Base-by-base conservation (phyloP, 2,888 invertebrate species). In the Chorisops tibialis region DNA sequence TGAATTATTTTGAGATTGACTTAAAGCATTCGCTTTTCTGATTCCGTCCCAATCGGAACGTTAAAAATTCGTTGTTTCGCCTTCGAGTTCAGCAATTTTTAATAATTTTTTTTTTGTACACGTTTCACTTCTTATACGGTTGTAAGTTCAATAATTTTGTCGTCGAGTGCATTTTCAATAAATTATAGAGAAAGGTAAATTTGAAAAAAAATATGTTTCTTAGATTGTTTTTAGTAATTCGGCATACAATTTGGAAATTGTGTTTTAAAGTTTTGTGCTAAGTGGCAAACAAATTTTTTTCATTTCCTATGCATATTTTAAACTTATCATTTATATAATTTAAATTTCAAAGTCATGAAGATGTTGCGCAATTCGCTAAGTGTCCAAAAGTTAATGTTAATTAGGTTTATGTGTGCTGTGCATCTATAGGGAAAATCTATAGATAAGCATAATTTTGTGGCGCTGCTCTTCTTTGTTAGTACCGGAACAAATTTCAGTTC, bases 1-100 rank as follows among this genome's bases (percentile, higher is more conserved):
- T n/a, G n/a, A n/a, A 37, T 12, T 35, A 12, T 35, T 16, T 16
- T 3, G 35, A 52, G 38, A 52, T 24, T 19, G 37, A 52, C 14
- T 52, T 52, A 7, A 21, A 7, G 35, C 56, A 56, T 18, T 56
- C 30, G 11, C 45, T 56, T 12, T 30, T 30, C 45, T 11, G 56
- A 56, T 56, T 45, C 30, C 35, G 45, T 24, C 12, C 24, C 14
- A 45, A 56, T 45, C 56, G 56, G 56, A 56, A 56, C 56, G 24
- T 19, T 1, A 21, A 21, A 47, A 21, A 2, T 18, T n/a, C 9
- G 9, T 39, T 39, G 41, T 37, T 18, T 7, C 16, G 35, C 22
- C 39, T 35, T n/a, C 12, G 38, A 4, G 16, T 21, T 7, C 21
- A 12, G 18, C 35, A 35, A 30, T 56, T 12, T 24, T 54, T 21